Base-by-base conservation (phyloP, 2,113 vertebrate species). In the Felis chaus region DNA sequence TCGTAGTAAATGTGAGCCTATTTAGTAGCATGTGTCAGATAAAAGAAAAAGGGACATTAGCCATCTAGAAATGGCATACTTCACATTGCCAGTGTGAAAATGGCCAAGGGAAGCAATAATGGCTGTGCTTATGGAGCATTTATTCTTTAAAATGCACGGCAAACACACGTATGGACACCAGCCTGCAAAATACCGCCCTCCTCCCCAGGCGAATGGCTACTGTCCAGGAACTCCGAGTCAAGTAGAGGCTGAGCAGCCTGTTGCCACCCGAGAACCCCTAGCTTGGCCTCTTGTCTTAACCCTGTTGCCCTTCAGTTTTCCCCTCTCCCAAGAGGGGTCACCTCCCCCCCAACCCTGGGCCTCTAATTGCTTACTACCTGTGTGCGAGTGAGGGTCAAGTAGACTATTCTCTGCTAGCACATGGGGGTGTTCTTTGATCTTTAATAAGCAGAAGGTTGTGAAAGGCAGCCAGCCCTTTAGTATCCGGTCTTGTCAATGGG, bases 11-110 rank as follows among this genome's bases (percentile, higher is more conserved):
- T 33, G 33, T 66, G 53, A 92, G 88, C 45, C 74, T 71, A 4
- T 94, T 95, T 66, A 92, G 94, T 81, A 92, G 69, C 78, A 93
- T 74, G 25, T 84, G 79, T 95, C 80, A 85, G 48, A 89, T 76
- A 63, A 81, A 89, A 88, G 96, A 96, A 74, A 85, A 92, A 82
- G 55, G 76, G 80, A 74, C 71, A 74, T 88, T 96, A 87, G 74
- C 89, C 84, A 85, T 83, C 55, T 65, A 92, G 80, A 92, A 97
- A 73, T 95, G 92, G 80, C 81, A 31, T 76, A 69, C 63, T 94
- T 96, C 94, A 71, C 89, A 81, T 79, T 85, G 96, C 87, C 92
- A 89, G 33, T 63, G 87, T 97, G 76, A 61, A 96, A 95, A 97
- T 85, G 89, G 92, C 91, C 53, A 53, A 86, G 39, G 68, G 50